These are phyloP conservation scores for Butastur rufipennis DNA, from an alignment of 2,113 vertebrate genomes.

Conservation along the genomic window DNA sequence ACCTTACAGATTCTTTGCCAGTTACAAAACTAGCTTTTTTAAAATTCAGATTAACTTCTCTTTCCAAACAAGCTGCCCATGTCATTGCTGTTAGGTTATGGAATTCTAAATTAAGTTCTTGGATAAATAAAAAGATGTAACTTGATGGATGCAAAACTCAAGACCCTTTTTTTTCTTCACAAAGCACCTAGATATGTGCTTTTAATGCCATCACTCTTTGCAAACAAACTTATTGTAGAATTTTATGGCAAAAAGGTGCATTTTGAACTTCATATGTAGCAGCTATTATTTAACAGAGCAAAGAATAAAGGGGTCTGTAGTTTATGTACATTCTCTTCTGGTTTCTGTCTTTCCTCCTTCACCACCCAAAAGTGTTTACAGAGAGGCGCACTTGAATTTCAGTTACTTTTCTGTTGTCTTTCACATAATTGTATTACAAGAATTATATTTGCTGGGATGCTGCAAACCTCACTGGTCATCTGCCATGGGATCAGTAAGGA, in stretches of 20 bases:
- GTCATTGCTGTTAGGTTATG: neutral
- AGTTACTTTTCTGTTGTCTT: neutral
- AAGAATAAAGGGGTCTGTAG: neutral
- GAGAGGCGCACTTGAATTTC: neutral
- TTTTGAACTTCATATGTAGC: neutral
- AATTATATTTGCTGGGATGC: neutral
- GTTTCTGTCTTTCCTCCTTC: neutral
- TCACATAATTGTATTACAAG: neutral
- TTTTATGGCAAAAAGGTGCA: neutral
- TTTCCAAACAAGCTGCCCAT: neutral
- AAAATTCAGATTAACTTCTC: neutral
- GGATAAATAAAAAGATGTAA: neutral
- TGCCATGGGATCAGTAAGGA: neutral
- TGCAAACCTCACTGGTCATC: neutral
- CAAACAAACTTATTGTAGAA: neutral
- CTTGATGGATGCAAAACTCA: neutral
- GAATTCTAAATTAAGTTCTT: neutral
- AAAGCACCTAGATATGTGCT: neutral
- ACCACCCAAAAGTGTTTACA: neutral
- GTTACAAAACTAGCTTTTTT: neutral
- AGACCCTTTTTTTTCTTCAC: neutral
- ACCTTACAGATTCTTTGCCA: neutral
- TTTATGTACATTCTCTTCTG: neutral
- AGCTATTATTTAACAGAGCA: neutral
- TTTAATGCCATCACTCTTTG: neutral